A percentile compares a stretch with the other conserved stretches of the same genome.
Evolutionary conservation across 2,113 vertebrate genomes (phyloP).

Genomic region (Cercocebus atys): DNA sequence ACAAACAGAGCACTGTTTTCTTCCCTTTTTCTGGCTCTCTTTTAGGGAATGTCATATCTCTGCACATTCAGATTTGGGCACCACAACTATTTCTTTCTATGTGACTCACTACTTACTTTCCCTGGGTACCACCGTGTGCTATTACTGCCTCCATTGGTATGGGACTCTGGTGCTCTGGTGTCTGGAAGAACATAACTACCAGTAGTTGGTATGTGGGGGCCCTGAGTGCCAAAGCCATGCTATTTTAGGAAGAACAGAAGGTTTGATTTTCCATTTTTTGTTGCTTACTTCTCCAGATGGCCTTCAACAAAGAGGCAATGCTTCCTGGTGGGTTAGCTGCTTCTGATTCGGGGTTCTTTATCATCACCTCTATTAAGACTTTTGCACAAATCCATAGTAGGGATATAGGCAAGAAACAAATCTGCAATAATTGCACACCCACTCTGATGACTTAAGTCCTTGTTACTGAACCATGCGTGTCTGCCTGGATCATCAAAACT

Average conservation of each 20-base stretch:
- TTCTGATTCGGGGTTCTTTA: background rate
- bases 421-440: background rate
- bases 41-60: background rate
- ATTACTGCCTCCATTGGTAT: background rate
- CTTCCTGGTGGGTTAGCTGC: background rate
- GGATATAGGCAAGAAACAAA: background rate
- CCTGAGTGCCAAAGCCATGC: too few relatives aligned
- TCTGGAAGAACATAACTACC: background rate
- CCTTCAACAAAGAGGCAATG: background rate
- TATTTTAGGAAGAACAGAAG: background rate
- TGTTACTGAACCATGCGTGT: background rate
- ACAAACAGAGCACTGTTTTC: background rate
- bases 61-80: background rate
- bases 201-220: background rate
- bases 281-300: background rate
- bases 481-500: background rate
- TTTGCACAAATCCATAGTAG: background rate
- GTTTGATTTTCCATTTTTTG: background rate
- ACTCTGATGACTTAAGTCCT: background rate
- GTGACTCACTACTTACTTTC: background rate
- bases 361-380: background rate
- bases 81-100: background rate
- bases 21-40: background rate
- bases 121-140: background rate
- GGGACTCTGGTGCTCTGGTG: background rate